Evolutionary conservation across 2,888 invertebrate species (phyloP).

Genomic region (Coenonympha arcania): DNA sequence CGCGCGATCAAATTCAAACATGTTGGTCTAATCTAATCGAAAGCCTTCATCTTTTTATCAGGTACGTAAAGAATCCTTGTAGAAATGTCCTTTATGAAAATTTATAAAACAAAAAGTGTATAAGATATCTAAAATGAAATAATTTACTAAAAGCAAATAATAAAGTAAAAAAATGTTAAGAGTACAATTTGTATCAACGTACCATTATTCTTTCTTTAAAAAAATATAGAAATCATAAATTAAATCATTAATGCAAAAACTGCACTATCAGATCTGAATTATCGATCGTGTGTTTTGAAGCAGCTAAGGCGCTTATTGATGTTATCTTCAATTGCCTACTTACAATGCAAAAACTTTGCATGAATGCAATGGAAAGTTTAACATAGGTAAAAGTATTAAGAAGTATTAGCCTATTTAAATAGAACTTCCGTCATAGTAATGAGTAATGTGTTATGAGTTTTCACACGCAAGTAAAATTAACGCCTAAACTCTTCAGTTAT

Average conservation of each 20-base stretch:
- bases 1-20: conserved; percentile 22
- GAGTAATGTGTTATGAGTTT: too few relatives aligned
- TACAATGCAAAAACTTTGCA: neutral
- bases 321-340: neutral
- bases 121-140: too few relatives aligned
- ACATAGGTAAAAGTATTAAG: neutral
- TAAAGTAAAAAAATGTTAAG: too few relatives aligned
- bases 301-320: neutral
- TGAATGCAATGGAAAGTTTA: neutral
- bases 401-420: too few relatives aligned
- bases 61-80: too few relatives aligned
- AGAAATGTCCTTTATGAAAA: too few relatives aligned
- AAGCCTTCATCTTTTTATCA: neutral
- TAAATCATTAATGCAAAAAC: neutral
- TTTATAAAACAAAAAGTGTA: too few relatives aligned
- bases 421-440: neutral
- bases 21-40: neutral
- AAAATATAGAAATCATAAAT: neutral
- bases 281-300: neutral
- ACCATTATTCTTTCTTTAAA: too few relatives aligned
- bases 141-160: too few relatives aligned
- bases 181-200: too few relatives aligned
- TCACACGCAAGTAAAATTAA: too few relatives aligned
- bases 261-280: neutral
- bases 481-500: too few relatives aligned